phyloP scores from a whole-genome alignment of 2,888 invertebrate genomes.

The Lottia scabra region DNA sequence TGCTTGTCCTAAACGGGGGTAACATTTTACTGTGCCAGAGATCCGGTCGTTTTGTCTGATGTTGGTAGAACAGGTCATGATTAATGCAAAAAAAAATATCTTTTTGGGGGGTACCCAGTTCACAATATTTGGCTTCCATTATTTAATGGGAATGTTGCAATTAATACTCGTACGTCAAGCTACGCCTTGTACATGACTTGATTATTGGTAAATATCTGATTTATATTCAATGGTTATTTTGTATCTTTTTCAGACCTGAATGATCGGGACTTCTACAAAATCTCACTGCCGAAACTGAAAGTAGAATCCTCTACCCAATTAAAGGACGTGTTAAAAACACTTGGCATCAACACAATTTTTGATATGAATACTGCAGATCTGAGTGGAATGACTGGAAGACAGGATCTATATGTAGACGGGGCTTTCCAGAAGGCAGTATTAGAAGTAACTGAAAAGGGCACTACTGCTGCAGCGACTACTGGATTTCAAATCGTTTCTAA shows the following conservation, averaged over 20 bases:
- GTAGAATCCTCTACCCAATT: conserved; percentile 30
- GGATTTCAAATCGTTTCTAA: conserved; percentile 22
- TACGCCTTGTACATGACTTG: no score
- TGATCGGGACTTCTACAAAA: conserved; percentile 10
- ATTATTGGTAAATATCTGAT: no score
- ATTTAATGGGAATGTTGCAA: no score
- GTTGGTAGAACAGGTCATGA: no score
- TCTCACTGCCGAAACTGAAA: conserved; percentile 41
- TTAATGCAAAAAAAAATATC: no score
- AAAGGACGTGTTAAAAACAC: conserved; percentile 22
- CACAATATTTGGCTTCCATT: no score
- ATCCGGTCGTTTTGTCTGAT: no score
- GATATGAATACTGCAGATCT: conserved; percentile 39
- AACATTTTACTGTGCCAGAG: no score
- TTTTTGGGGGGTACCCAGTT: no score
- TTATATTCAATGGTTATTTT: no score
- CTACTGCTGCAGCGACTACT: conserved; percentile 50
- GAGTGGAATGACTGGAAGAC: conserved; percentile 37
- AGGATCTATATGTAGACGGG: conserved; percentile 36
- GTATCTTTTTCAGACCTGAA: background rate
- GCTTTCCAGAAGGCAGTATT: conserved; percentile 59
- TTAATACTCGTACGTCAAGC: no score
- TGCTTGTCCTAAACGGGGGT: no score
- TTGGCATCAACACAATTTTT: conserved; percentile 44
- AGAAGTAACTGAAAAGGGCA: conserved; percentile 54